Evolutionary conservation across 2,797 vertebrate species (phyloP).

Genomic region (Simalia tracyae): DNA sequence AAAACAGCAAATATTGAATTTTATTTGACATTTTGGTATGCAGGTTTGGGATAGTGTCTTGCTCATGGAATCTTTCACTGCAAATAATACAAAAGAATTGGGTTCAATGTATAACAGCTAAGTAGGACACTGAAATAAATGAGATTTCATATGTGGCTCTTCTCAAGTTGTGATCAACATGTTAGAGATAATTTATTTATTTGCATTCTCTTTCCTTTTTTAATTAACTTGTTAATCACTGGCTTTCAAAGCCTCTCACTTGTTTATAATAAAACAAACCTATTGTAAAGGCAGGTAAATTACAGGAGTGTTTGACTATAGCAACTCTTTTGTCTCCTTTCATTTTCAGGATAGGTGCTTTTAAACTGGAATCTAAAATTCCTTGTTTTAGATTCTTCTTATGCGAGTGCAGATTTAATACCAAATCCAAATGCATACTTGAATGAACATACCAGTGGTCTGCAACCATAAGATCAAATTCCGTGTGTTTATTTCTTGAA

Average conservation of each 20-base stretch:
- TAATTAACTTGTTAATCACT: not conserved
- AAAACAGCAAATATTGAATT: conserved; percentile 60
- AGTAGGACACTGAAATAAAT: conserved; percentile 12
- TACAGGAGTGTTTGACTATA: not conserved
- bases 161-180: not conserved
- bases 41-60: conserved; percentile 15
- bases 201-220: not conserved
- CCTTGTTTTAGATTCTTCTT: not conserved
- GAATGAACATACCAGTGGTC: not conserved
- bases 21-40: conserved; percentile 54
- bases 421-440: not conserved
- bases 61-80: conserved; percentile 11
- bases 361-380: not conserved
- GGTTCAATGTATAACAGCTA: conserved; percentile 30
- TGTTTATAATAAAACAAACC: not conserved
- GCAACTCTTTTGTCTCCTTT: not conserved
- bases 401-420: not conserved
- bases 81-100: conserved; percentile 35
- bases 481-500: not conserved
- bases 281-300: not conserved
- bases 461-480: no score
- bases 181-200: not conserved
- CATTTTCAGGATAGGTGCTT: not conserved
- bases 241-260: not conserved
- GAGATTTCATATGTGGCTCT: not conserved